A percentile compares a stretch with the other conserved stretches of the same genome.
Evolutionary conservation across 1,140 invertebrate species (phyloP).

Genomic region (Melipona quadrifasciata): DNA sequence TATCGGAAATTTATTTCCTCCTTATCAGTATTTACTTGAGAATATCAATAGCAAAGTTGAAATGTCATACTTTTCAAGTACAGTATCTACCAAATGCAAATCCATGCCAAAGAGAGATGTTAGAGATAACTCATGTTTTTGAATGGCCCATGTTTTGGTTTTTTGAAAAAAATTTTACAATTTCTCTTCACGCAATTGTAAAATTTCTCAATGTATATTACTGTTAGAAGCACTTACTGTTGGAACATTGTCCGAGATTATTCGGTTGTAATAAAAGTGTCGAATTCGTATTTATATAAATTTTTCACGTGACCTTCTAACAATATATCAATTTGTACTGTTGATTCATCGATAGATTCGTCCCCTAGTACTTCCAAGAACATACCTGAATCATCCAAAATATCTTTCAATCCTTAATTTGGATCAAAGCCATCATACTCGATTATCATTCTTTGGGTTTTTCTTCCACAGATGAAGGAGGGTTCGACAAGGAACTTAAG

Average conservation of each 20-base stretch:
- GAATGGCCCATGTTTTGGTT: not conserved
- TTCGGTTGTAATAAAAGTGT: not conserved
- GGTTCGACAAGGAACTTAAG: not conserved
- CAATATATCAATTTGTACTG: not conserved
- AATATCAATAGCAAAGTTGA: not conserved
- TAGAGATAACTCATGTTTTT: not conserved
- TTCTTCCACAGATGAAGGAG: not conserved
- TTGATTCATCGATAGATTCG: not conserved
- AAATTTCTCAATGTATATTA: not conserved
- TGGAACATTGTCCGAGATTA: not conserved
- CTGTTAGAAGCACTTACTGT: not conserved
- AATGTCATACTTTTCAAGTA: not conserved
- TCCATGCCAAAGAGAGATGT: not conserved
- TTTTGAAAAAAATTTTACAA: not conserved
- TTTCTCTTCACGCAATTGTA: not conserved
- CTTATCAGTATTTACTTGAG: not conserved
- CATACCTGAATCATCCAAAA: conserved; percentile 23
- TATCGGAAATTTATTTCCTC: not conserved
- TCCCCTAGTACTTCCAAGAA: not conserved
- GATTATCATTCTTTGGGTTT: conserved; percentile 11
- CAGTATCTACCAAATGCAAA: not conserved
- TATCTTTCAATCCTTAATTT: conserved; percentile 11
- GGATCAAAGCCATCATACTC: not conserved
- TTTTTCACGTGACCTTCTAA: not conserved
- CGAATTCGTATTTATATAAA: not conserved